A percentile compares a stretch with the other conserved stretches of the same genome.
phyloP scores from a whole-genome alignment of 2,888 invertebrate species.

The Gerris lacustris region DNA sequence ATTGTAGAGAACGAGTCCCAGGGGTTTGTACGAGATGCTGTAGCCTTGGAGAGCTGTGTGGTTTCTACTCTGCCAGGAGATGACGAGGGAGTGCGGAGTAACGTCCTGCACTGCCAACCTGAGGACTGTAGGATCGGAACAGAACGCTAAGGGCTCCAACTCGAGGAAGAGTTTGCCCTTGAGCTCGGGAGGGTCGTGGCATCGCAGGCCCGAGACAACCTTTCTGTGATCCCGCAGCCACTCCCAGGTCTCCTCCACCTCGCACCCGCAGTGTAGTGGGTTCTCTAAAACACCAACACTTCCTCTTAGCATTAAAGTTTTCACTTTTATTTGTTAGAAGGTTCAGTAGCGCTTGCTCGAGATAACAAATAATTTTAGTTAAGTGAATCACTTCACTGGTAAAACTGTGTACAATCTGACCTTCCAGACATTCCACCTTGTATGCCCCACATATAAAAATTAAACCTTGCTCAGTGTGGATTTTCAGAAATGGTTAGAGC shows the following conservation, averaged over 20 bases:
- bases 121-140: slow-evolving; percentile 68
- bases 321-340: no score
- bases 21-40: slow-evolving; percentile 69
- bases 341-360: no score
- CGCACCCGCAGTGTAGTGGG: slow-evolving; percentile 79
- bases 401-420: no score
- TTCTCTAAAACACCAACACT: slow-evolving; percentile 50
- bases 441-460: no score
- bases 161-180: slow-evolving; percentile 63
- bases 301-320: no score
- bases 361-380: no score
- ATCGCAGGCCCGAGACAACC: slow-evolving; percentile 47
- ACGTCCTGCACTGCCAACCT: slow-evolving; percentile 79
- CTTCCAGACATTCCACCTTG: no score
- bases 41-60: slow-evolving; percentile 73
- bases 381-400: no score
- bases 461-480: no score
- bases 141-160: slow-evolving; percentile 67
- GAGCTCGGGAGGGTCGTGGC: slow-evolving; percentile 71
- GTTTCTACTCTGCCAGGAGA: slow-evolving; percentile 81
- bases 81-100: slow-evolving; percentile 71
- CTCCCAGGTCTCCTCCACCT: slow-evolving; percentile 80
- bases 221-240: slow-evolving; percentile 84
- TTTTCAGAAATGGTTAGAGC: no score
- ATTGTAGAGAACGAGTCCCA: slow-evolving; percentile 37